Conservation (phyloP, 2,888 invertebrate genomes). For the Rosalia funebris region DNA sequence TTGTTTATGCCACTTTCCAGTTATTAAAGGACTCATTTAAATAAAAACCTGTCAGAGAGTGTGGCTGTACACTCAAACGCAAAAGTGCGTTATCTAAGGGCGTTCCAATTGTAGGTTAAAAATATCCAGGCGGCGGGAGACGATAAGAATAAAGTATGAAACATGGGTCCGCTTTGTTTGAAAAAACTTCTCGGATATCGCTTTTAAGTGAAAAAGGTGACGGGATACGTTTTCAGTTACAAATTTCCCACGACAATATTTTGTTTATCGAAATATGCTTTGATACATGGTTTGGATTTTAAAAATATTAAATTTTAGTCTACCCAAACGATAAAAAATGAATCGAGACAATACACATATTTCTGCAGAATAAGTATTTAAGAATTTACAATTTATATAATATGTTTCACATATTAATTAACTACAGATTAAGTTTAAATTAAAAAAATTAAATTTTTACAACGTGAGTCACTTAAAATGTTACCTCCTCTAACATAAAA, state of each 20-base stretch:
- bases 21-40: slow-evolving; percentile 19
- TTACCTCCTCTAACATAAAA: too few relatives aligned
- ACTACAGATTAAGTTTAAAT: too few relatives aligned
- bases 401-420: too few relatives aligned
- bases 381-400: too few relatives aligned
- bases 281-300: too few relatives aligned
- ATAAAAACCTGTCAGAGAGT: slow-evolving; percentile 15
- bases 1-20: slow-evolving; percentile 34
- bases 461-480: too few relatives aligned
- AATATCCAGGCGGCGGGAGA: not conserved
- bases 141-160: not conserved
- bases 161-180: not conserved
- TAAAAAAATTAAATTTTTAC: too few relatives aligned
- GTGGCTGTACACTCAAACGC: not conserved
- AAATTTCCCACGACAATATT: not conserved
- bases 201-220: not conserved
- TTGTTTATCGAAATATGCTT: too few relatives aligned
- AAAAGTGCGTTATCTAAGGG: not conserved
- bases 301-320: too few relatives aligned
- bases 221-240: not conserved
- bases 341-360: too few relatives aligned
- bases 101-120: not conserved
- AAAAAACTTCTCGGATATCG: not conserved
- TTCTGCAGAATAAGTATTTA: too few relatives aligned
- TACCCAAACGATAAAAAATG: too few relatives aligned